Evolutionary conservation across 2,888 invertebrate species (phyloP).

Genomic region (Zygothrica quintamaculata): DNA sequence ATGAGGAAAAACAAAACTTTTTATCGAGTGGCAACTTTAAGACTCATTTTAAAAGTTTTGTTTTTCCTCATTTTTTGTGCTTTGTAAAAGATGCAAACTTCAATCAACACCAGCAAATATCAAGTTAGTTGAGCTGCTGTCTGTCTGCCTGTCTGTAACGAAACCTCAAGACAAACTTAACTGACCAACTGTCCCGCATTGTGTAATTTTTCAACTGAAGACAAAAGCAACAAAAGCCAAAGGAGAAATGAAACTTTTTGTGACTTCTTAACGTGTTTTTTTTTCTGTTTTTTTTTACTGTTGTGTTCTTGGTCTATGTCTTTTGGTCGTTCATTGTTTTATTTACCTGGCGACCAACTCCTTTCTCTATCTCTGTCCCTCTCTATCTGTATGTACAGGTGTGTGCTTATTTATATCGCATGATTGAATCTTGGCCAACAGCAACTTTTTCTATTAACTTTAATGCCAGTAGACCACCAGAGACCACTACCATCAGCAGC

Average conservation of each 20-base stretch:
- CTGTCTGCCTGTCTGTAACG: no score
- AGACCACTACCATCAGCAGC: constrained; percentile 50
- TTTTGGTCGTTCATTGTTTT: no score
- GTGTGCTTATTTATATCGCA: constrained; percentile 77
- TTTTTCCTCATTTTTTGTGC: constrained; percentile 19
- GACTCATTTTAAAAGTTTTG: constrained; percentile 30
- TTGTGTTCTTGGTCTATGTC: constrained; percentile 36
- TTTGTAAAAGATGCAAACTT: constrained; percentile 77
- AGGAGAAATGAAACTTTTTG: constrained; percentile 55
- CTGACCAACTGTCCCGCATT: constrained; percentile 79
- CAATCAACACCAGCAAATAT: constrained; percentile 77
- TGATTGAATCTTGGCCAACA: constrained; percentile 80
- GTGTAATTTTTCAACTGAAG: constrained; percentile 78
- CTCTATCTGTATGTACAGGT: constrained; percentile 42
- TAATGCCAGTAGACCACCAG: constrained; percentile 61
- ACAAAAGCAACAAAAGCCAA: constrained; percentile 28
- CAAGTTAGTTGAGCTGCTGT: constrained; percentile 14
- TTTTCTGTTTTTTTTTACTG: no score
- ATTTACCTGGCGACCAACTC: constrained; percentile 64
- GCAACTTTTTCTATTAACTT: constrained; percentile 80
- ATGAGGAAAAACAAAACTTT: constrained; percentile 15
- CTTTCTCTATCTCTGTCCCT: no score
- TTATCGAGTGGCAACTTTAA: no score
- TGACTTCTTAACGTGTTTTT: constrained; percentile 75
- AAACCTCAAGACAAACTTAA: constrained; percentile 56